phyloP scores from a whole-genome alignment of 2,113 vertebrate genomes.

The Xiphophorus couchianus region DNA sequence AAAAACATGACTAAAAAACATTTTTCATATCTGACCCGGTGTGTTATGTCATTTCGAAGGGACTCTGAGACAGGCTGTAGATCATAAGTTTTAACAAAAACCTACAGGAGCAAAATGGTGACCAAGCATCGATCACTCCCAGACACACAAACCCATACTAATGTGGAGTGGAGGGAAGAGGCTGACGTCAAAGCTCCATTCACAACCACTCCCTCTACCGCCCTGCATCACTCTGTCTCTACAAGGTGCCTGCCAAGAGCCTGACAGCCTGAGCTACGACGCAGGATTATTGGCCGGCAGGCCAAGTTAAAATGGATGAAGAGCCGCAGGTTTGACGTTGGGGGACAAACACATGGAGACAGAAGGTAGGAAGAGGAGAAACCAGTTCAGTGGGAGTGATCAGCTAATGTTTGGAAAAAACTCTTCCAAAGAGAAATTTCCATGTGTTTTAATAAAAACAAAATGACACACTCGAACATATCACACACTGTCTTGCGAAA shows the following conservation, averaged over 20 bases:
- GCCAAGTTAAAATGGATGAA: conserved; percentile 44
- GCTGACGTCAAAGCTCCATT: conserved; percentile 72
- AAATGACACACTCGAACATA: background rate
- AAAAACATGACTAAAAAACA: conserved; percentile 12
- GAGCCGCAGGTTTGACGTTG: conserved; percentile 44
- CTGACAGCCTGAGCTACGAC: conserved; percentile 55
- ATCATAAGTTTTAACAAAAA: conserved; percentile 36
- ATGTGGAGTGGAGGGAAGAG: conserved; percentile 47
- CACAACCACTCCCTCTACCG: conserved; percentile 40
- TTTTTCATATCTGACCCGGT: conserved; percentile 16
- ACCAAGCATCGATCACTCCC: conserved; percentile 41
- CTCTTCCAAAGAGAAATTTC: background rate
- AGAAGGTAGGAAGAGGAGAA: conserved; percentile 13
- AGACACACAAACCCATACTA: conserved; percentile 40
- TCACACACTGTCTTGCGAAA: background rate
- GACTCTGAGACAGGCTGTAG: conserved; percentile 17
- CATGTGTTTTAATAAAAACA: background rate
- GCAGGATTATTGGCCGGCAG: conserved; percentile 54
- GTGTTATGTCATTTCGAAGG: conserved; percentile 25
- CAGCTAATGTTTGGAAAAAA: conserved; percentile 1
- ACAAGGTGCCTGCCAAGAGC: conserved; percentile 42
- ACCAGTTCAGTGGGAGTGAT: conserved; percentile 1
- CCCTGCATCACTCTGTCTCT: conserved; percentile 22
- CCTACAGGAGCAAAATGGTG: conserved; percentile 43
- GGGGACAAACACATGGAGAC: conserved; percentile 31